Evolutionary conservation across 2,888 invertebrate genomes (phyloP).

Genomic region (Protodeltote pygarga): DNA sequence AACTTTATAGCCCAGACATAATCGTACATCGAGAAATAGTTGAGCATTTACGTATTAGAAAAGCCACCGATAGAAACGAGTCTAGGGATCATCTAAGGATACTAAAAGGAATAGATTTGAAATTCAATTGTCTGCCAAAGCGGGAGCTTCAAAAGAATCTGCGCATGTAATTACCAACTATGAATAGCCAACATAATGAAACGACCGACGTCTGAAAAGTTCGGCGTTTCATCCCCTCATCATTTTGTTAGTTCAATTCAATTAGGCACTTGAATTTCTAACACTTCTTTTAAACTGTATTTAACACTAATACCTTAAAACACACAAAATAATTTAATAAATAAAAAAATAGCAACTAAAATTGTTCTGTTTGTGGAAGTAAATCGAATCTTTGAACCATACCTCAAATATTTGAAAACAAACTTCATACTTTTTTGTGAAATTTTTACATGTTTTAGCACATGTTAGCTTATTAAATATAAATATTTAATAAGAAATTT

Average conservation of each 20-base stretch:
- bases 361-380: no score
- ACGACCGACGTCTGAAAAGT: slow-evolving; percentile 76
- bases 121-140: slow-evolving; percentile 73
- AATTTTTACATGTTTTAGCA: no score
- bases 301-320: no score
- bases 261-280: slow-evolving; percentile 45
- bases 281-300: slow-evolving; percentile 14
- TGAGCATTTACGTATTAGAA: slow-evolving; percentile 47
- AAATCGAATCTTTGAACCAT: no score
- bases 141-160: slow-evolving; percentile 66
- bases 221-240: slow-evolving; percentile 53
- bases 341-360: no score
- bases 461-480: no score
- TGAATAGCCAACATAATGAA: slow-evolving; percentile 64
- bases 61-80: slow-evolving; percentile 46
- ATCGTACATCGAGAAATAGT: slow-evolving; percentile 35
- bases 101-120: slow-evolving; percentile 63
- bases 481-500: no score
- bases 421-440: no score
- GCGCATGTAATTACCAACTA: slow-evolving; percentile 73
- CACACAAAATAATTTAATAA: no score
- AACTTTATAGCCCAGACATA: slow-evolving; percentile 56
- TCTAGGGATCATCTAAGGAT: slow-evolving; percentile 58
- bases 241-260: slow-evolving; percentile 49
- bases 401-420: no score